Percentiles rank a stretch among this genome's conserved stretches.
phyloP scores from a whole-genome alignment of 2,113 vertebrate species.

The Struthio camelus region DNA sequence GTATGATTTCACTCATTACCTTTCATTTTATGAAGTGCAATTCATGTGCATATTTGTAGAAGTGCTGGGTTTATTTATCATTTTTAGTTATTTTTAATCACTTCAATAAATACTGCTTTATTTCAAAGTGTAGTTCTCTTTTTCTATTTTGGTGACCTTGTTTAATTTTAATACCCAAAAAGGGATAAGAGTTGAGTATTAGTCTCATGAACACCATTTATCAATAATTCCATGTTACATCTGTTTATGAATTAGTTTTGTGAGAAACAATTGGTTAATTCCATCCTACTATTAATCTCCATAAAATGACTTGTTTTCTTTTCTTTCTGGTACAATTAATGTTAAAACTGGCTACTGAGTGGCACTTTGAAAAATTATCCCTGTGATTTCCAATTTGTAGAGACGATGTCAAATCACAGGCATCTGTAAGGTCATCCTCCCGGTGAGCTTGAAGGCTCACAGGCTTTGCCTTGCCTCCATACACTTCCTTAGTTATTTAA shows the following conservation, averaged over 20 bases:
- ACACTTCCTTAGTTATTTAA: too few species aligned
- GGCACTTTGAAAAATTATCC: background rate
- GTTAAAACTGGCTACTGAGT: background rate
- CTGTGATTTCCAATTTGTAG: background rate
- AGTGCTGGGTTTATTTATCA: background rate
- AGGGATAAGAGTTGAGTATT: background rate
- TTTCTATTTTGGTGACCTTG: background rate
- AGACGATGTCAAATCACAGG: background rate
- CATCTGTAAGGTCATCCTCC: background rate
- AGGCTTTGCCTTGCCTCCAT: background rate
- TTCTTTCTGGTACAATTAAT: background rate
- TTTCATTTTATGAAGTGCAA: background rate
- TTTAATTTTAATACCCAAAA: background rate
- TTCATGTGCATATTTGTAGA: background rate
- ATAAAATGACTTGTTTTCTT: background rate
- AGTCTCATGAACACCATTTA: background rate
- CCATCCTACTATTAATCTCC: background rate
- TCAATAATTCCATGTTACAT: background rate
- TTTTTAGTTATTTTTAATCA: background rate
- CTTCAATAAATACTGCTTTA: background rate
- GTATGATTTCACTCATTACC: background rate
- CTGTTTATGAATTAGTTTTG: background rate
- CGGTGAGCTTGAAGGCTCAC: accelerated
- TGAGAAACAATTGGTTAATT: background rate
- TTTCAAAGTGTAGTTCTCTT: background rate